Evolutionary conservation across 1,140 invertebrate genomes (phyloP).

Genomic region (Panonychus citri): DNA sequence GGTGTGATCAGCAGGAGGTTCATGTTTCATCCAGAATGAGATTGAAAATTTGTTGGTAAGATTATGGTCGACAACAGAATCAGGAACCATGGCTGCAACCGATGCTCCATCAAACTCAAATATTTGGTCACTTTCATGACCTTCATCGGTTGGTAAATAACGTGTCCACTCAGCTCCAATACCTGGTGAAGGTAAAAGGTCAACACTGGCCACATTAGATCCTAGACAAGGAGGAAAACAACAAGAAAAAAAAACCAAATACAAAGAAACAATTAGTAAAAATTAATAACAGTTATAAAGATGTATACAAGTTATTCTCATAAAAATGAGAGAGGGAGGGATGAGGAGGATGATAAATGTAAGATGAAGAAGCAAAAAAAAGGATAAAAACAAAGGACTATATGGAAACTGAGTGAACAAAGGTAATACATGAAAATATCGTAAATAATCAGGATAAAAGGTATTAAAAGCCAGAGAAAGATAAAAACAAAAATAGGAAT

Average conservation of each 20-base stretch:
- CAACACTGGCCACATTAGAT: constrained; percentile 39
- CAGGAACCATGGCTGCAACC: constrained; percentile 58
- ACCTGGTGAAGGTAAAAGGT: constrained; percentile 62
- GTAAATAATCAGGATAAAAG: background rate
- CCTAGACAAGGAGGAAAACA: no score
- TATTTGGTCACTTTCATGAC: constrained; percentile 64
- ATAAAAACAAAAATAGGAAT: background rate
- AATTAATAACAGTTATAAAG: no score
- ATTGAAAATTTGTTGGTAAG: constrained; percentile 60
- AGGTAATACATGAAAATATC: no score
- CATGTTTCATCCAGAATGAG: constrained; percentile 76
- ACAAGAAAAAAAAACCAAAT: background rate
- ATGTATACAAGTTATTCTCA: no score
- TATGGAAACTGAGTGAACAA: no score
- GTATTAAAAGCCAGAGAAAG: background rate
- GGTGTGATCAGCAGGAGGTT: constrained; percentile 33
- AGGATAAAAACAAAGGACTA: no score
- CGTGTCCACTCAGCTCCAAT: constrained; percentile 59
- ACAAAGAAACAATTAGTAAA: background rate
- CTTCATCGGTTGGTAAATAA: constrained; percentile 63
- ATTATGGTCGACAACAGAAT: constrained; percentile 30
- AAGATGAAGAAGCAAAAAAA: no score
- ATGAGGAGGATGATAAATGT: no score
- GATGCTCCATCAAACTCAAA: constrained; percentile 75
- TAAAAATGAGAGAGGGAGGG: background rate